These are phyloP conservation scores for Patiria miniata DNA, from an alignment of 35 echinoderm and acorn worm species.

Conservation along the genomic window DNA sequence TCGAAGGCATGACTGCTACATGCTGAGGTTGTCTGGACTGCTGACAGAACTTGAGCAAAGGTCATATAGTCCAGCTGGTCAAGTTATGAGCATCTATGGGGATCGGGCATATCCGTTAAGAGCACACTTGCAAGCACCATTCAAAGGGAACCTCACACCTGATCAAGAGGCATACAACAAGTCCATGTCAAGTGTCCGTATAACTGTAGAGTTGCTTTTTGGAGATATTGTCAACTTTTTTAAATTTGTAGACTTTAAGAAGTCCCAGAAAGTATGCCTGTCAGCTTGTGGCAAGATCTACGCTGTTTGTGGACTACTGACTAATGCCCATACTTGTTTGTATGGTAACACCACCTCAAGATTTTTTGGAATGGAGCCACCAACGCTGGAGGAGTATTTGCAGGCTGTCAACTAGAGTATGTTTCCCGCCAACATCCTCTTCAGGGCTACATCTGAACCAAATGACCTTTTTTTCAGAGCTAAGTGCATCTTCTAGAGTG, in stretches of 20 bases:
- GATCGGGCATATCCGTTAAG: conserved; percentile 47
- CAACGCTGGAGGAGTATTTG: conserved; percentile 48
- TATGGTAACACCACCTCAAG: conserved; percentile 56
- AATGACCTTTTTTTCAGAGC: no score
- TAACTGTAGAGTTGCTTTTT: conserved; percentile 77
- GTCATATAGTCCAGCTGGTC: conserved; percentile 33
- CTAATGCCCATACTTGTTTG: conserved; percentile 59
- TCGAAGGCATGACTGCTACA: conserved; percentile 52
- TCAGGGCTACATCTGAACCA: no score
- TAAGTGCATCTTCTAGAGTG: no score
- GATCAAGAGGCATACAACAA: neutral
- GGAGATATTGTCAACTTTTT: conserved; percentile 70
- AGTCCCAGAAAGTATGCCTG: conserved; percentile 61
- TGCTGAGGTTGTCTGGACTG: conserved; percentile 59
- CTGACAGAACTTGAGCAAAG: conserved; percentile 46
- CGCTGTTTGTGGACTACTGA: conserved; percentile 44
- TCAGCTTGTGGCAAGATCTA: conserved; percentile 57
- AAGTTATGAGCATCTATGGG: conserved; percentile 67
- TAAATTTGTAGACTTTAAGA: conserved; percentile 71
- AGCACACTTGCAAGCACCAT: conserved; percentile 24
- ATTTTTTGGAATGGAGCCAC: conserved; percentile 48
- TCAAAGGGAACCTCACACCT: neutral
- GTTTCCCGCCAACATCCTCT: no score
- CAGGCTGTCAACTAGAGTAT: no score
- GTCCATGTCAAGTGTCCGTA: conserved; percentile 41